Evolutionary conservation across 2,888 invertebrate species (phyloP).

Genomic region (Phlogophora meticulosa): DNA sequence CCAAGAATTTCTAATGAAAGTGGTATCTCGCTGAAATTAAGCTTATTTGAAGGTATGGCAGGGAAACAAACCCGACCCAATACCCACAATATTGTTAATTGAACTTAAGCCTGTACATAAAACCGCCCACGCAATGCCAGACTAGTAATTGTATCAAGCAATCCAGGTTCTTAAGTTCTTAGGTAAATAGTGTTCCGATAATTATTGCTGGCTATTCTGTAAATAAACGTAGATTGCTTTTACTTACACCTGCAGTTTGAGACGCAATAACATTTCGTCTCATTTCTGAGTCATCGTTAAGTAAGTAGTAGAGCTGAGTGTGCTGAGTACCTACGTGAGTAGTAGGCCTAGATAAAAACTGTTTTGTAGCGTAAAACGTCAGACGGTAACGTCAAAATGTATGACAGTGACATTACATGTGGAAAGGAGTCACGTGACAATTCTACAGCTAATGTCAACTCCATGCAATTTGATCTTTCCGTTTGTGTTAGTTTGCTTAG

Average conservation of each 20-base stretch:
- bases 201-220: neutral
- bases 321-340: no score
- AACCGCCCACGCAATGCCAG: conserved; percentile 8
- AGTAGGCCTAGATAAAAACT: no score
- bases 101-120: conserved; percentile 8
- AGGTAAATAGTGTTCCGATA: conserved; percentile 25
- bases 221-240: conserved; percentile 29
- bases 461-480: no score
- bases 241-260: conserved; percentile 24
- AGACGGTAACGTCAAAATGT: no score
- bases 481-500: no score
- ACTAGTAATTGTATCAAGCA: conserved; percentile 39
- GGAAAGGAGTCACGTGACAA: no score
- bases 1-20: no score
- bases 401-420: no score
- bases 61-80: neutral
- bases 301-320: neutral
- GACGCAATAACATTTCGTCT: conserved; percentile 25
- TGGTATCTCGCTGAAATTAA: no score
- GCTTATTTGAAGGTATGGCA: neutral
- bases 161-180: conserved; percentile 17
- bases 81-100: conserved; percentile 23
- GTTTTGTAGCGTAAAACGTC: no score
- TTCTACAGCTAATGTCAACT: no score
- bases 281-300: conserved; percentile 14